phyloP scores from a whole-genome alignment of 92 coral and sea anemone genomes.

The Blastomussa wellsi region DNA sequence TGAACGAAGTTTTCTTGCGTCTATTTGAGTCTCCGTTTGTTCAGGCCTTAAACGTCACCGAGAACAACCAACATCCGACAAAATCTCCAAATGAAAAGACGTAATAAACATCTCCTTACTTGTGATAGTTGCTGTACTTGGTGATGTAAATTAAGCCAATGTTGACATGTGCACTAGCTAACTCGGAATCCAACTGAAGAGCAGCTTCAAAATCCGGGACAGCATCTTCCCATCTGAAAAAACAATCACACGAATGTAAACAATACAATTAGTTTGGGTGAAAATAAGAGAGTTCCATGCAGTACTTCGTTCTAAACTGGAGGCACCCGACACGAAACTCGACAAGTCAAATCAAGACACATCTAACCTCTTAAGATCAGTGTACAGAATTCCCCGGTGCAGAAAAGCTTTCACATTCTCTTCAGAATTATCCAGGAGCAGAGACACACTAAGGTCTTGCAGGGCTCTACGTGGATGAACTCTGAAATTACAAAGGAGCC shows the following conservation, averaged over 20 bases:
- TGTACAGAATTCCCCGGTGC: constrained; percentile 94
- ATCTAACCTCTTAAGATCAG: constrained; percentile 88
- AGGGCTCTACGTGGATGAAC: constrained; percentile 86
- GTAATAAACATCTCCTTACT: constrained; percentile 44
- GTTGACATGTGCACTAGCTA: constrained; percentile 95
- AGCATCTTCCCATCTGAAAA: constrained; percentile 95
- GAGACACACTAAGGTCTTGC: constrained; percentile 95
- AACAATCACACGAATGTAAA: background rate
- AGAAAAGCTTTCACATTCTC: constrained; percentile 83
- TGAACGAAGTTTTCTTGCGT: too few species aligned
- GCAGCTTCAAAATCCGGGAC: constrained; percentile 95
- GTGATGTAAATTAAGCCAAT: constrained; percentile 87
- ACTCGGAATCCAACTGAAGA: constrained; percentile 66
- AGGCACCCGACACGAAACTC: too few species aligned
- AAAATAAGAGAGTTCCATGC: too few species aligned
- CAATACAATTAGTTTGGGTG: too few species aligned
- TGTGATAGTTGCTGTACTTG: constrained; percentile 79
- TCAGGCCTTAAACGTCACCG: too few species aligned
- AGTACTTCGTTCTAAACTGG: too few species aligned
- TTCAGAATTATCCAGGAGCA: constrained; percentile 72
- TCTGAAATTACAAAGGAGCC: constrained; percentile 34
- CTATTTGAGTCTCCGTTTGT: too few species aligned
- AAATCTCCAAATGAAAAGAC: background rate
- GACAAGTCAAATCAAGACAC: background rate
- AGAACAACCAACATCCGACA: background rate